These are phyloP conservation scores for Rhodeus uyekii DNA, from an alignment of 2,797 vertebrate genomes.

Conservation along the genomic window DNA sequence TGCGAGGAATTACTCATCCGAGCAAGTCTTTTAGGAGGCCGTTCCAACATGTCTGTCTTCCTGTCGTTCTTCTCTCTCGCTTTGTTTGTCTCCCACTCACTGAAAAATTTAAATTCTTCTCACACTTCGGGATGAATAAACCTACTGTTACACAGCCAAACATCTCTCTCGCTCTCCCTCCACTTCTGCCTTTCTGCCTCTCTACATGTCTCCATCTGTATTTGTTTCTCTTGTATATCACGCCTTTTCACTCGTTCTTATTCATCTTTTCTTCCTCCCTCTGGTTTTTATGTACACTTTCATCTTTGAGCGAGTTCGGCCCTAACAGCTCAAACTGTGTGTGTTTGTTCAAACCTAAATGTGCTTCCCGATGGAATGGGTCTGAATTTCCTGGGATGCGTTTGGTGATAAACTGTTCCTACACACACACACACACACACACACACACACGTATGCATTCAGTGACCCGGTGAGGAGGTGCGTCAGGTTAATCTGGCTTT, in stretches of 20 bases:
- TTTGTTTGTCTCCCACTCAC: conserved; percentile 30
- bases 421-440: background rate
- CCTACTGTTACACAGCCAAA: conserved; percentile 28
- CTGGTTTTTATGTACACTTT: conserved; percentile 18
- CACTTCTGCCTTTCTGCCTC: background rate
- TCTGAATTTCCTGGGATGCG: background rate
- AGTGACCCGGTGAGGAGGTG: background rate
- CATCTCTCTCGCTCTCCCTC: background rate
- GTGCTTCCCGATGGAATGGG: background rate
- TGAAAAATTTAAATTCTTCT: conserved; percentile 49
- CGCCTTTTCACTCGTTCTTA: background rate
- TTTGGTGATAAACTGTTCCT: background rate
- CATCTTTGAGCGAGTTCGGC: background rate
- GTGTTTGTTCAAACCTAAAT: background rate
- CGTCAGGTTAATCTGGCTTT: conserved; percentile 12
- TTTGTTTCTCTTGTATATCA: conserved; percentile 20
- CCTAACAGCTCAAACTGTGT: conserved; percentile 5
- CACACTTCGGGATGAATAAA: conserved; percentile 42
- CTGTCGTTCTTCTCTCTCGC: conserved; percentile 35
- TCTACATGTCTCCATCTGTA: conserved; percentile 3
- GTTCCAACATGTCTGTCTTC: conserved; percentile 50
- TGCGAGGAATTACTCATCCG: background rate
- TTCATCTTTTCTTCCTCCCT: conserved; percentile 11
- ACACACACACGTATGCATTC: background rate
- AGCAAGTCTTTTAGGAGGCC: background rate